Conservation (phyloP, 1,140 invertebrate genomes). For the Parasteatoda tepidariorum region DNA sequence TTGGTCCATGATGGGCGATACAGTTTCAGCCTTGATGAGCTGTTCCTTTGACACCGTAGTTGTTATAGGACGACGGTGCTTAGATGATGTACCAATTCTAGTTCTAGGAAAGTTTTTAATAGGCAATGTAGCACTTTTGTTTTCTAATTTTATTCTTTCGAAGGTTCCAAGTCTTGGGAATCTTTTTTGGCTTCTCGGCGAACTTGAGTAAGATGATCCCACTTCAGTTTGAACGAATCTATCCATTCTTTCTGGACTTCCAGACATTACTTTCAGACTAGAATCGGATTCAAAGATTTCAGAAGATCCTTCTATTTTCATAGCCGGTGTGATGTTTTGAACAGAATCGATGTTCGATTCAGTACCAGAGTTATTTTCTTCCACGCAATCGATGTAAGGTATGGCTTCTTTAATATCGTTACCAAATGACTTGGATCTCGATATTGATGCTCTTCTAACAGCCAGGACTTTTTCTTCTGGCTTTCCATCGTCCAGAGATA, state of each 20-base stretch:
- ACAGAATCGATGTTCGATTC: conserved; percentile 31
- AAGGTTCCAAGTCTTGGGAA: conserved; percentile 36
- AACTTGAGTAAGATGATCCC: not conserved
- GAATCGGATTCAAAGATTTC: not conserved
- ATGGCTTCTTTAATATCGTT: conserved; percentile 16
- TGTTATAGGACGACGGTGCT: conserved; percentile 6
- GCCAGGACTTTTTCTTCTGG: not conserved
- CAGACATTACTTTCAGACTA: not conserved
- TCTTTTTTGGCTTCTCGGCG: conserved; percentile 15
- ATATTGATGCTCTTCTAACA: not conserved
- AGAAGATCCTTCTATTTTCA: not conserved
- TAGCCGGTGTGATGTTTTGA: not conserved
- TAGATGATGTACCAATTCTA: conserved; percentile 4
- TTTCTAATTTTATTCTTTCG: conserved; percentile 38
- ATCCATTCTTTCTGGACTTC: not conserved
- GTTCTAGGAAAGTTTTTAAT: not conserved
- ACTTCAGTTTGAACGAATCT: conserved; percentile 19
- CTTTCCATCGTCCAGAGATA: not conserved
- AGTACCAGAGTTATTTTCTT: conserved; percentile 28
- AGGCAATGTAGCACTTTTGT: not conserved
- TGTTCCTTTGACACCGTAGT: conserved; percentile 28
- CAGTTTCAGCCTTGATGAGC: not conserved
- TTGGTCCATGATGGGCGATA: not conserved
- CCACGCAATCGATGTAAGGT: conserved; percentile 23
- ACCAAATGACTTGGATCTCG: conserved; percentile 17